Conservation (phyloP, 2,797 vertebrate genomes). For the Myripristis murdjan region DNA sequence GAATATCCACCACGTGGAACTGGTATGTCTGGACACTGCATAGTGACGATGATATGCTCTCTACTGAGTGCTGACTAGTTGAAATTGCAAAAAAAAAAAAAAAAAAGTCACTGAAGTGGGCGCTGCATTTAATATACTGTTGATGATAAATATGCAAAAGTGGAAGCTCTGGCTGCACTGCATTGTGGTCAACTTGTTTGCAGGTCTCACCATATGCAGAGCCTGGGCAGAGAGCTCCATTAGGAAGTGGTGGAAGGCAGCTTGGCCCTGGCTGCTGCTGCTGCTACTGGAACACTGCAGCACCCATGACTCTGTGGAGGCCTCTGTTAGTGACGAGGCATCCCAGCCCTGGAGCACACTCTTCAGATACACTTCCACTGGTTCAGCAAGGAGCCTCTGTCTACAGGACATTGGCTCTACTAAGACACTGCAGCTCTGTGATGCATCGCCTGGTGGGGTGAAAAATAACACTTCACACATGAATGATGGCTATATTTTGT, state of each 20-base stretch:
- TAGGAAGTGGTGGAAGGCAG: constrained; percentile 83
- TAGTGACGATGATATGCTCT: too few species aligned
- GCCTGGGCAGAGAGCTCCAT: constrained; percentile 74
- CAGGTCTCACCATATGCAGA: constrained; percentile 88
- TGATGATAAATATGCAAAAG: too few species aligned
- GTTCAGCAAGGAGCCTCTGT: constrained; percentile 81
- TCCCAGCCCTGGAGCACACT: constrained; percentile 84
- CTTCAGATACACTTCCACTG: constrained; percentile 86
- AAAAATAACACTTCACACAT: constrained; percentile 17
- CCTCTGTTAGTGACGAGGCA: constrained; percentile 60
- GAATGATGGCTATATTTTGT: neutral
- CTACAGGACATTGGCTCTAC: constrained; percentile 88
- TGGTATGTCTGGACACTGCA: too few species aligned
- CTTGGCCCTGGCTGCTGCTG: constrained; percentile 31
- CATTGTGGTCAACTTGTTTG: neutral
- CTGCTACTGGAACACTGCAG: constrained; percentile 73
- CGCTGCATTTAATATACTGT: too few species aligned
- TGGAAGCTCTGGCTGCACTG: too few species aligned
- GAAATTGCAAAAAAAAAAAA: too few species aligned
- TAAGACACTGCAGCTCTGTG: constrained; percentile 82
- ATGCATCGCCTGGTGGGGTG: constrained; percentile 59
- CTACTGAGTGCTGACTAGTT: too few species aligned
- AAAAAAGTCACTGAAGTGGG: too few species aligned
- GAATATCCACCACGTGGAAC: too few species aligned
- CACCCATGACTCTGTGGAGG: constrained; percentile 89